Conservation (phyloP, 2,797 vertebrate genomes). For the Malacoctenus gilli region DNA sequence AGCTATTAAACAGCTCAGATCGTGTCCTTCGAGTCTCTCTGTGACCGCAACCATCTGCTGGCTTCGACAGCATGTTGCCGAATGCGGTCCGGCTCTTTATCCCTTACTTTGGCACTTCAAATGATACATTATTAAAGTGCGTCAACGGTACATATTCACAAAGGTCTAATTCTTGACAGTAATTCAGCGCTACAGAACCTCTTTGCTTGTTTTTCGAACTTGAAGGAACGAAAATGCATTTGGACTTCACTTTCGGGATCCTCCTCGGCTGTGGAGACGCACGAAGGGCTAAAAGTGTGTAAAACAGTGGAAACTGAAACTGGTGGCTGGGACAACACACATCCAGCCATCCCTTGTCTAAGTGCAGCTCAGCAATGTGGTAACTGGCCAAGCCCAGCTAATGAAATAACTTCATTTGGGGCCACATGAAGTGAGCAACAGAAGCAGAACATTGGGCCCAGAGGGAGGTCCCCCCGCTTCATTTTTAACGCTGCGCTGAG, state of each 20-base stretch:
- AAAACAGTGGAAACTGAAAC: conserved; percentile 24
- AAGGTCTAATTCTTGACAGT: neutral
- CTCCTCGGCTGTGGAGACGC: conserved; percentile 21
- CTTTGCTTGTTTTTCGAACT: conserved; percentile 7
- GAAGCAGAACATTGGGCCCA: conserved; percentile 46
- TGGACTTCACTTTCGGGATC: conserved; percentile 20
- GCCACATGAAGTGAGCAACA: conserved; percentile 46
- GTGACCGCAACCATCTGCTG: no score
- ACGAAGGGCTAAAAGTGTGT: conserved; percentile 15
- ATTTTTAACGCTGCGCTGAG: conserved; percentile 38
- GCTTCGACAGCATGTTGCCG: no score
- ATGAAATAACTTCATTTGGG: conserved; percentile 64
- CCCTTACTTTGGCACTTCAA: no score
- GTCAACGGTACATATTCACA: no score
- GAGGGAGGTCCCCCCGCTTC: conserved; percentile 44
- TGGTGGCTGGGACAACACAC: conserved; percentile 28
- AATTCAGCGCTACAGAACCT: neutral
- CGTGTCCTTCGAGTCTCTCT: no score
- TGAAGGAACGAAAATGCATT: conserved; percentile 10
- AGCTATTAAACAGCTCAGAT: neutral
- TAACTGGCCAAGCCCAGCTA: conserved; percentile 29
- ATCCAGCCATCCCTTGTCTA: conserved; percentile 10
- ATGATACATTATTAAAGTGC: no score
- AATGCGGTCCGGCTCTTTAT: no score
- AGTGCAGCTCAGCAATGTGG: conserved; percentile 16